Evolutionary conservation across 2,113 vertebrate species (phyloP), one percentile per base, ranked within the genome.

Genomic region (Protobothrops flavoviridis): DNA sequence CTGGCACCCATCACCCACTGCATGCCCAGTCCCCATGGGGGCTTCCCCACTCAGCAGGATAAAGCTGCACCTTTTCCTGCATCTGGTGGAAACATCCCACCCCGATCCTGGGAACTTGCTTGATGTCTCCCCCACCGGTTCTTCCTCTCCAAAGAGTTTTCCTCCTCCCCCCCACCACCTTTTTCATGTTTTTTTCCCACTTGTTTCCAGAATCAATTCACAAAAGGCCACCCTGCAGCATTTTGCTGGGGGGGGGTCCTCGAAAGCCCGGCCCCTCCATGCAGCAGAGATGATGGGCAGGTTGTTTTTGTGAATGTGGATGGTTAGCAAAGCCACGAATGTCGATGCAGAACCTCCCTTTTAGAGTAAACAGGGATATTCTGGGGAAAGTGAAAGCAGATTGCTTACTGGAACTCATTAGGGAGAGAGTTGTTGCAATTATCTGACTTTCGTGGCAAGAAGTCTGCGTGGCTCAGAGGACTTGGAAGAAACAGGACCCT

Each of bases 341-440:
- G 95, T 50, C 94, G 64, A 53, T 88, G 92, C 95, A 94, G 95
- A 56, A 1, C 90, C 57, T 26, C 86, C 57, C 4, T 90, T 93
- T 93, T 9, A 93, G 74, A 94, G 91, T 93, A 94, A 94, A 91
- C 93, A 93, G 33, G 7, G 88, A 92, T 87, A 92, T 92, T 74
- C 91, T 94, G 94, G 87, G 90, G 92, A 93, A 95, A 91, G 91
- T 15, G 43, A 90, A 91, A 53, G 10, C 59, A 53, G n/a, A 26
- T 1, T 90, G 43, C 90, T 96, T 95, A 95, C 96, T 93, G 94
- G 96, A 95, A 94, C 55, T 57, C 59, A 69, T 59, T 92, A 92
- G 5, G 4, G 90, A 59, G 69, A 20, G 33, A 20, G 20, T 93
- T 87, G 45, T 95, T 92, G 93, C 64, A 26, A 21, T 56, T 87